These are phyloP conservation scores for Bemisia tabaci DNA, from an alignment of 1,140 invertebrate species.

Conservation along the genomic window DNA sequence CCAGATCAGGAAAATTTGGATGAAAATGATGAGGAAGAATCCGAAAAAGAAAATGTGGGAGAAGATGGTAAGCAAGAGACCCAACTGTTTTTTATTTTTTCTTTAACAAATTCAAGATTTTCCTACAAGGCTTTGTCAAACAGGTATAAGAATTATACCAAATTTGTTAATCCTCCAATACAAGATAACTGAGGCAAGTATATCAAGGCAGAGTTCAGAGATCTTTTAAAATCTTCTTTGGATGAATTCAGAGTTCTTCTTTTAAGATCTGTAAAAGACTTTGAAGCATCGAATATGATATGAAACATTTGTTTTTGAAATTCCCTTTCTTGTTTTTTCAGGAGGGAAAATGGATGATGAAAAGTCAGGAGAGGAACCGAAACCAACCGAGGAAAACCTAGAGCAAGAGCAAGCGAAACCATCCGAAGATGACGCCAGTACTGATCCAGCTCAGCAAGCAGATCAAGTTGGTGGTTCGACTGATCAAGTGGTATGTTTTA, in stretches of 20 bases:
- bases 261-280: no score
- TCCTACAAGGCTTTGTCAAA: neutral
- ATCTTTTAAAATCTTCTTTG: no score
- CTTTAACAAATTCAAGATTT: conserved; percentile 1
- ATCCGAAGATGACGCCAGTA: conserved; percentile 40
- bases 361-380: conserved; percentile 26
- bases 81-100: conserved; percentile 16
- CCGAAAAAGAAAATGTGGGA: conserved; percentile 22
- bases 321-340: conserved; percentile 4
- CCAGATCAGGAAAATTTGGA: conserved; percentile 18
- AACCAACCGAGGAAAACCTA: conserved; percentile 31
- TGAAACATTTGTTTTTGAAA: conserved; percentile 17
- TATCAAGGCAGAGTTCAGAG: no score
- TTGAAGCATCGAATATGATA: no score
- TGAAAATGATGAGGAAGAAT: conserved; percentile 16
- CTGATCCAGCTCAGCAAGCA: conserved; percentile 26
- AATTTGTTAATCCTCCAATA: neutral
- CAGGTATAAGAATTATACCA: neutral
- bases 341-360: conserved; percentile 27
- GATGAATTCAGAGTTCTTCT: no score
- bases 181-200: no score
- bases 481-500: conserved; percentile 24
- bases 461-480: conserved; percentile 22
- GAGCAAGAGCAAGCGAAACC: conserved; percentile 37
- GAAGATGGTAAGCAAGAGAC: conserved; percentile 20